phyloP scores from a whole-genome alignment of 1,140 invertebrate species.

The Bombus waltoni region DNA sequence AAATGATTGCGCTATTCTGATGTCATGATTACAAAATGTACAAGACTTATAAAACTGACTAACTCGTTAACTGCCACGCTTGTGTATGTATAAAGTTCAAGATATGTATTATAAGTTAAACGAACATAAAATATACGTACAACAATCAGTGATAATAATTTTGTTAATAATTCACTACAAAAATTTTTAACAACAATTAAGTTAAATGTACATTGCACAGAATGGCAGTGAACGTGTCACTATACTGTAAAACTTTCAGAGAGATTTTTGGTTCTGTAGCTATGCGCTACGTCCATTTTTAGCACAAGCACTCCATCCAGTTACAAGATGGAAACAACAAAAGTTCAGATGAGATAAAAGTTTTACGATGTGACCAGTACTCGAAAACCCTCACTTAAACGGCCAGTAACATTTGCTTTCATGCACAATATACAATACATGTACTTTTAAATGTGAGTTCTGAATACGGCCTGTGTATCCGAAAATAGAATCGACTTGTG shows the following conservation, averaged over 20 bases:
- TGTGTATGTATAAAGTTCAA: conserved; percentile 49
- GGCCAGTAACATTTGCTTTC: conserved; percentile 4
- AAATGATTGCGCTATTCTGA: not conserved
- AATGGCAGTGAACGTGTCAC: conserved; percentile 69
- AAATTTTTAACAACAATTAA: conserved; percentile 37
- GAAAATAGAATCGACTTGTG: conserved; percentile 50
- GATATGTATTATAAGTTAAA: conserved; percentile 44
- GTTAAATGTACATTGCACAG: conserved; percentile 59
- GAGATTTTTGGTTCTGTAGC: conserved; percentile 60
- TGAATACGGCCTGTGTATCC: conserved; percentile 41
- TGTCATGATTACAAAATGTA: conserved; percentile 41
- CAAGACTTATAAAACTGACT: conserved; percentile 32
- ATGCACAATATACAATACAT: conserved; percentile 17
- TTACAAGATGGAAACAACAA: conserved; percentile 51
- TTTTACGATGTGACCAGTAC: conserved; percentile 33
- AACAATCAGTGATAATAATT: conserved; percentile 35
- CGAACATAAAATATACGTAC: conserved; percentile 14
- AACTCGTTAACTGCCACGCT: conserved; percentile 65
- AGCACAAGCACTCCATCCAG: conserved; percentile 57
- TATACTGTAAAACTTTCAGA: conserved; percentile 60
- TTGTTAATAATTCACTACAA: conserved; percentile 16
- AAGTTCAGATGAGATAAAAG: conserved; percentile 52
- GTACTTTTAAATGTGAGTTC: conserved; percentile 46
- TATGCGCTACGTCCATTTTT: conserved; percentile 54
- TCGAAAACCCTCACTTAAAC: conserved; percentile 36